Conservation (phyloP, 2,797 vertebrate species). For the Pitangus sulphuratus region DNA sequence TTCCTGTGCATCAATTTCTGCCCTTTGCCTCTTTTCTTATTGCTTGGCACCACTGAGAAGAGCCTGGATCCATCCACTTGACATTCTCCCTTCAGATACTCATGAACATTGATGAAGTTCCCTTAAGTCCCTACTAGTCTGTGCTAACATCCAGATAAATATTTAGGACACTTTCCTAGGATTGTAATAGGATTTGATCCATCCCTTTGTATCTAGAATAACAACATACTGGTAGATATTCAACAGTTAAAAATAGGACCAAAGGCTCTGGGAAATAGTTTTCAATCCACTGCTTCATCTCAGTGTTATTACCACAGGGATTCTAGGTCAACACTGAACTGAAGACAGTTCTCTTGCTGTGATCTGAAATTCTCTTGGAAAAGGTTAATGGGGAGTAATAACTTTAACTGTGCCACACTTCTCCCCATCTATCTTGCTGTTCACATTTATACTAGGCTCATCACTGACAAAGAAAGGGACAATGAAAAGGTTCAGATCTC, state of each 20-base stretch:
- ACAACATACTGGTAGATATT: background rate
- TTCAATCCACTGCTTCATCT: background rate
- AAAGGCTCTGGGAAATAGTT: background rate
- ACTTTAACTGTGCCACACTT: background rate
- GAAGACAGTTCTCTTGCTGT: background rate
- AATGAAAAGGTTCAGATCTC: constrained; percentile 8
- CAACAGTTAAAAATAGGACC: background rate
- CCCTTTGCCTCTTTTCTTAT: background rate
- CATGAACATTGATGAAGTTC: background rate
- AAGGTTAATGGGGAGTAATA: constrained; percentile 25
- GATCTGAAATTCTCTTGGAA: constrained; percentile 10
- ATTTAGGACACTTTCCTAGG: background rate
- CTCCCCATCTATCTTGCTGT: background rate
- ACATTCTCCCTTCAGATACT: background rate
- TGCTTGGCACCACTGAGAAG: background rate
- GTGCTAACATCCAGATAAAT: background rate
- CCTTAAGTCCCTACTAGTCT: background rate
- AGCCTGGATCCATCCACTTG: background rate
- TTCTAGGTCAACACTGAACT: background rate
- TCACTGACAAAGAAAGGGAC: background rate
- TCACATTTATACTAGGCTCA: background rate
- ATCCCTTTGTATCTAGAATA: background rate
- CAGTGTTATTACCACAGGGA: background rate
- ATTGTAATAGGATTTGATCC: background rate
- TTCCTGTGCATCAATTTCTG: background rate